Evolutionary conservation across 2,113 vertebrate genomes (phyloP), one percentile per base, ranked within the genome.

Genomic region (Aramus guarauna): DNA sequence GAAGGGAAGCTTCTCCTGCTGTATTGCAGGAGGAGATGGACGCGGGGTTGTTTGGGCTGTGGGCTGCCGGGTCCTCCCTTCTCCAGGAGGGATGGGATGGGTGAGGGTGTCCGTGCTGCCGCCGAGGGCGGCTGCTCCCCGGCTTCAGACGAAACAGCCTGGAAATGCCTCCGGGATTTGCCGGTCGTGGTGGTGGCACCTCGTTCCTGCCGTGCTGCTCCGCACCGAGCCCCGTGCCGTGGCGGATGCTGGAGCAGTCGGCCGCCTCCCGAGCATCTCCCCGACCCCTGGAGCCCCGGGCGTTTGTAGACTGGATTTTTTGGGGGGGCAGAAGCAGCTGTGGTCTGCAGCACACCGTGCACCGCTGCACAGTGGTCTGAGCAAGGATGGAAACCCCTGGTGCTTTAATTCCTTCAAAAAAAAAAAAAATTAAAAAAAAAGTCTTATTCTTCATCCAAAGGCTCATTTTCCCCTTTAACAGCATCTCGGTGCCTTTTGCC

Each of bases 211-310:
- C 2, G 0, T 7, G 48, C 37, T 30, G 53, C 62, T 45, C 43
- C 0, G 0, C 24, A 1, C 43, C 1, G 11, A 22, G 30, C 63
- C 37, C 29, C 0, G 5, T 10, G 75, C 55, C 1, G 0, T 3
- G 12, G 37, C 0, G 1, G 34, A 0, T 20, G 27, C 21, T 21
- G 66, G 34, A 23, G 47, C 7, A 4, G 27, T 14, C 4, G 1
- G 17, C 21, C 43, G 1, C 24, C 11, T 36, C 82, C 88, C 45
- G 5, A 30, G 6, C 8, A n/a, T 16, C 12, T 3, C 6, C 9
- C 26, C 30, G 22, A 26, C n/a, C 5, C 56, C 39, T 41, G 0
- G 4, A 15, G 9, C 48, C 29, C 68, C 1, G 0, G 4, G 5
- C 8, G 1, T 9, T 37, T 41, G 27, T 20, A 11, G 23, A 2